Evolutionary conservation across 2,113 vertebrate genomes (phyloP), one percentile per base, ranked within the genome.

Genomic region (Eonycteris spelaea): DNA sequence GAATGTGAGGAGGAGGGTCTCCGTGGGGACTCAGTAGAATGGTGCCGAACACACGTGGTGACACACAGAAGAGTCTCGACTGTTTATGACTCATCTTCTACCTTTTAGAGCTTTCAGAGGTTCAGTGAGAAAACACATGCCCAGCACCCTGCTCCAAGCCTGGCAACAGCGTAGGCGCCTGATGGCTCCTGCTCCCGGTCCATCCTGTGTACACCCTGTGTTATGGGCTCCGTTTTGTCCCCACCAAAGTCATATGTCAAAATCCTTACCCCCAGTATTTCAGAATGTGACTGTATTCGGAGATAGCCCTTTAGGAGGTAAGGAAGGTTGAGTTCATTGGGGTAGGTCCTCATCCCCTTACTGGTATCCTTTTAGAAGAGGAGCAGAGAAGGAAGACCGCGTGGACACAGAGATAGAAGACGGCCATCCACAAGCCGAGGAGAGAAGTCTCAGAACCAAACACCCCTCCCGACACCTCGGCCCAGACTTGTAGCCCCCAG

Each of bases 1-100:
- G 71, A 28, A 11, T 18, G 38, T 63, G 75, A 73, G 28, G 28
- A 55, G 21, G 28, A 57, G 40, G 43, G 26, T 57, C 18, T 53
- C 35, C 18, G 6, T 63, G n/a, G 30, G 63, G 63, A 74, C 28
- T 35, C 22, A 14, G 15, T 13, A 79, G 38, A 24, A 35, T 26
- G 2, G 2, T 5, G 6, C 30, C 33, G 6, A 43, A 19, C 6
- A 0, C 28, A 45, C 5, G 55, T 33, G 48, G n/a, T 40, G 75
- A 67, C 67, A 63, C 3, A 0, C 7, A 35, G 12, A 80, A 70
- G 55, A 67, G 73, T n/a, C 38, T 43, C 2, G 0, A 40, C 15
- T 24, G 7, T 21, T 19, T 12, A 33, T 15, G 38, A 18, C 40
- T 74, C 67, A 55, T 33, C 67, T 45, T 2, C 30, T 19, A 6